Evolutionary conservation across 1,140 invertebrate species (phyloP).

Genomic region (Hyphantria cunea): DNA sequence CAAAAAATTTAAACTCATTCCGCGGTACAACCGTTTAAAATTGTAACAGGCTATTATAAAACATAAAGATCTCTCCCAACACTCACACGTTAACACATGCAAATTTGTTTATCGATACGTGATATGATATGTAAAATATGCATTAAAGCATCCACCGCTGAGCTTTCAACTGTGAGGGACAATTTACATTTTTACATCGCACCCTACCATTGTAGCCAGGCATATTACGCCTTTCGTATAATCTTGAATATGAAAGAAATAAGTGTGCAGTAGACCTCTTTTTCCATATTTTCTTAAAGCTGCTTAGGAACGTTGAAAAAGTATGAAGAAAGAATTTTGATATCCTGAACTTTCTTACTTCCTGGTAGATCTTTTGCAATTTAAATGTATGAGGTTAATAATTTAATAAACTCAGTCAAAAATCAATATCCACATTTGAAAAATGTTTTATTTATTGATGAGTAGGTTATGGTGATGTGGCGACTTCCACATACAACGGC

Average conservation of each 20-base stretch:
- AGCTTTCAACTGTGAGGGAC: constrained; percentile 22
- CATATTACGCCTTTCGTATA: constrained; percentile 10
- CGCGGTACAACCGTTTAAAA: no score
- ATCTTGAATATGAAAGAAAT: constrained; percentile 22
- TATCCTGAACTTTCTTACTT: neutral
- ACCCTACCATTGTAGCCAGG: constrained; percentile 14
- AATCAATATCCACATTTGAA: no score
- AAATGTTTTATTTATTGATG: no score
- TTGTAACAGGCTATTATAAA: constrained; percentile 7
- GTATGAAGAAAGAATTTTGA: neutral
- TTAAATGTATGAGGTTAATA: no score
- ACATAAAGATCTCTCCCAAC: constrained; percentile 13
- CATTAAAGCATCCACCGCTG: constrained; percentile 17
- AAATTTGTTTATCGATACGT: constrained; percentile 30
- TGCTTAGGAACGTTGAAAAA: constrained; percentile 4
- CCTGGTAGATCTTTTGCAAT: neutral
- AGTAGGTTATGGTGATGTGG: no score
- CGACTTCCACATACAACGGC: no score
- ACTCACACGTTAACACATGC: constrained; percentile 22
- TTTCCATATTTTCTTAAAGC: constrained; percentile 12
- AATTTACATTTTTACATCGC: constrained; percentile 30
- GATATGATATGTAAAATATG: constrained; percentile 33
- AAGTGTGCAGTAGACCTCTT: constrained; percentile 6
- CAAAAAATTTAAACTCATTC: no score
- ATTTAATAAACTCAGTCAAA: no score